Evolutionary conservation across 2,888 invertebrate genomes (phyloP), one percentile per base, ranked within the genome.

Genomic region (Rotaria magnacalcarata): DNA sequence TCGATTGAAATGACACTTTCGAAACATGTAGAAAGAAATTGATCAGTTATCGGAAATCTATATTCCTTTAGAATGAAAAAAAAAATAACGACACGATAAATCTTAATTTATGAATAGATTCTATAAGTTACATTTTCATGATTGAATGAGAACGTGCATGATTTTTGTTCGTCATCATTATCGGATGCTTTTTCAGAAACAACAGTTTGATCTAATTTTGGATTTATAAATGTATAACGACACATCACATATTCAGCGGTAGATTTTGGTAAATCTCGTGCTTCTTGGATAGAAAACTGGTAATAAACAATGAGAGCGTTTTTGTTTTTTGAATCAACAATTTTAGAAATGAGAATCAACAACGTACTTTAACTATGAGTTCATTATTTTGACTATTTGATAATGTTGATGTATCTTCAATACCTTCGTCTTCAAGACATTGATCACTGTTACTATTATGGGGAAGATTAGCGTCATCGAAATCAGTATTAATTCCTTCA

Each of bases 1-100:
- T 99, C 98, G 90, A 99, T 96, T 0, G 97, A 97, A 47, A 99
- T 92, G 0, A 98, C 98, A 67, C 97, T 97, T 91, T 99, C 98
- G 93, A 93, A 90, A 90, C 96, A 96, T 90, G 97, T 96, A 90
- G 99, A 98, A 84, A 97, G 93, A 90, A 99, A 97, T 92, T 99
- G 98, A 90, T 99, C 98, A 3, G 43, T 80, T n/a, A 80, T 47
- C 7, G 24, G 43, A 80, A 80, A 80, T 43, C 6, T 80, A 47
- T 24, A 80, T 47, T 80, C 80, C 80, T 80, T 54, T 21, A 14
- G 16, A 52, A 52, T 52, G 16, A 16, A 60, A n/a, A 60, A 19
- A 8, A 34, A 74, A 74, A 19, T 1, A 74, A 2, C 41, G 47
- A n/a, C 47, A 47, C 24, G 43, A 4, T 1, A 75, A 19, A 21